phyloP scores from a whole-genome alignment of 2,888 invertebrate genomes.

The Torymus aiolomorphi region DNA sequence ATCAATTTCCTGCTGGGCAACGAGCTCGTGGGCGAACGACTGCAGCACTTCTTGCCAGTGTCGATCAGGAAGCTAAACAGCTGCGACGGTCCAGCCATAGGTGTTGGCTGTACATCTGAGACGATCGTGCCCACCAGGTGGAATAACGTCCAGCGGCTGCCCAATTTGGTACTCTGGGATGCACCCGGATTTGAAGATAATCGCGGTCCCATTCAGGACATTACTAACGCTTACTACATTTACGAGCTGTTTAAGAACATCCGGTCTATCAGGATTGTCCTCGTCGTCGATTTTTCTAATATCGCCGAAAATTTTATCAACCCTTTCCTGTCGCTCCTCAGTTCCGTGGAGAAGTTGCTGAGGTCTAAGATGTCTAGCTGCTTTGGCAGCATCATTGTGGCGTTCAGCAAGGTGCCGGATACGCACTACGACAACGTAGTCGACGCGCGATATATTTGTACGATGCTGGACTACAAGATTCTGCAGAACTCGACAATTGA shows the following conservation, averaged over 20 bases:
- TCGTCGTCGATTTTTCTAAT: not conserved
- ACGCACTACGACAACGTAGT: not conserved
- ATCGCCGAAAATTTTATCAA: not conserved
- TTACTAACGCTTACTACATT: not conserved
- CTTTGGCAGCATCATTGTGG: not conserved
- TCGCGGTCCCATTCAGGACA: not conserved
- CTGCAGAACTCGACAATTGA: not conserved
- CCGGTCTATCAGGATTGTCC: not conserved
- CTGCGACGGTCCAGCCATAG: not conserved
- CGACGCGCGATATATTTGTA: not conserved
- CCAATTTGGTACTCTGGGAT: not conserved
- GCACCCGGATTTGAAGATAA: not conserved
- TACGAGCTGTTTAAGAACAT: not conserved
- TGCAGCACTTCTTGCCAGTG: not conserved
- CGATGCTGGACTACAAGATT: not conserved
- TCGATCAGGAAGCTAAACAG: not conserved
- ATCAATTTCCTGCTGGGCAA: conserved; percentile 4
- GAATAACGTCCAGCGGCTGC: not conserved
- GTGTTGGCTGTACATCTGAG: not conserved
- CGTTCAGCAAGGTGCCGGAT: not conserved
- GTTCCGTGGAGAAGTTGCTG: not conserved
- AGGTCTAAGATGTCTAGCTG: not conserved
- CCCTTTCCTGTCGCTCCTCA: not conserved
- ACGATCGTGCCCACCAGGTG: not conserved
- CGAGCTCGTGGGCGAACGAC: not conserved